Evolutionary conservation across 1,140 invertebrate species (phyloP).

Genomic region (Maniola jurtina): DNA sequence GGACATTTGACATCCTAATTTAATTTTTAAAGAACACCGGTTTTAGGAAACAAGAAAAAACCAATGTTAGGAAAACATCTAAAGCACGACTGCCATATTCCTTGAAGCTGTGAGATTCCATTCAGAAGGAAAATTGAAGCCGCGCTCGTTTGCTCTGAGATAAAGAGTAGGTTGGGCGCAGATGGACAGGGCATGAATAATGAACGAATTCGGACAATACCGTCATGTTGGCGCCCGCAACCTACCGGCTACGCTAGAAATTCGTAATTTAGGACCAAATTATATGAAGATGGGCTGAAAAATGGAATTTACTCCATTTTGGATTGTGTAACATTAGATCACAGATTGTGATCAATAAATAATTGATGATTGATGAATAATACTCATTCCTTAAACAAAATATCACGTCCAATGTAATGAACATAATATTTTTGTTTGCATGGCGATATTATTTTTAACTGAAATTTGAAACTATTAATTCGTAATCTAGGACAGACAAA

Average conservation of each 20-base stretch:
- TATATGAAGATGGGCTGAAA: too few relatives aligned
- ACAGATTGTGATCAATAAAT: not conserved
- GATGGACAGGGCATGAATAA: slow-evolving; percentile 1
- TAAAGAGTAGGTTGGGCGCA: not conserved
- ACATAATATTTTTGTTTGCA: too few relatives aligned
- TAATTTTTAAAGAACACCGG: too few relatives aligned
- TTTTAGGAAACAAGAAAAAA: too few relatives aligned
- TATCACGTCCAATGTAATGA: not conserved
- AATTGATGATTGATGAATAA: not conserved
- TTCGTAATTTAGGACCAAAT: too few relatives aligned
- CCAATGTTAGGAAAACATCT: not conserved
- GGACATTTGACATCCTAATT: too few relatives aligned
- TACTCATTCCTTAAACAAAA: not conserved
- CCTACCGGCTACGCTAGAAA: not conserved
- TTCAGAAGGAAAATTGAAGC: not conserved
- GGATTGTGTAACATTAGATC: not conserved
- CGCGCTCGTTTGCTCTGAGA: not conserved
- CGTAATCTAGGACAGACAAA: not conserved
- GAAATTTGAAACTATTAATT: not conserved
- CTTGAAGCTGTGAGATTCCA: not conserved
- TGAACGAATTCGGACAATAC: not conserved
- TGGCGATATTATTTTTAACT: not conserved
- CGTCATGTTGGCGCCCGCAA: not conserved
- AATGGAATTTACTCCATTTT: too few relatives aligned
- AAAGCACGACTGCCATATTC: not conserved